These are phyloP conservation scores for Leptobrachium ailaonicum DNA, from an alignment of 2,113 vertebrate genomes.

Conservation along the genomic window DNA sequence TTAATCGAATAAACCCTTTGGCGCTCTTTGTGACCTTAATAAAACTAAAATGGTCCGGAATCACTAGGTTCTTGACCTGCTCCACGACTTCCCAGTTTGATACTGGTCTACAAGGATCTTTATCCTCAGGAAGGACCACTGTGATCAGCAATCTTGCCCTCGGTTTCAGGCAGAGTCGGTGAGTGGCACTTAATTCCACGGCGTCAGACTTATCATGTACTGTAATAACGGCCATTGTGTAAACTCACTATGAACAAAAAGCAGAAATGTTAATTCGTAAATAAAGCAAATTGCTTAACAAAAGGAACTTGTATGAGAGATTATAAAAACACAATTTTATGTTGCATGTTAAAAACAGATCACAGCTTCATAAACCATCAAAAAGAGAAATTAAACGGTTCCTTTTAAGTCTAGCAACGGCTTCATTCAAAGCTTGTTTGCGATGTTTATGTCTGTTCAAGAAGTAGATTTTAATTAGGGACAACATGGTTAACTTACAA, in stretches of 20 bases:
- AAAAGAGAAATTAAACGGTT: too few species aligned
- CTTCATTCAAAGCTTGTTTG: too few species aligned
- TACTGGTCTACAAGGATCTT: slow-evolving; percentile 52
- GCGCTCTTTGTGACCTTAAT: slow-evolving; percentile 64
- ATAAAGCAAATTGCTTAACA: too few species aligned
- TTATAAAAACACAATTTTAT: too few species aligned
- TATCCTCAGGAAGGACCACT: slow-evolving; percentile 61
- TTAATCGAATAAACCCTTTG: slow-evolving; percentile 62
- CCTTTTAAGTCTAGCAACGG: too few species aligned
- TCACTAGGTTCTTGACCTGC: slow-evolving; percentile 65
- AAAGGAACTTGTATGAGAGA: too few species aligned
- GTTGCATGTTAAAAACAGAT: too few species aligned
- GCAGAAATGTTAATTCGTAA: too few species aligned
- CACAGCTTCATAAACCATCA: too few species aligned
- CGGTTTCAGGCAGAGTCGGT: slow-evolving; percentile 68
- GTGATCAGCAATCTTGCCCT: slow-evolving; percentile 66
- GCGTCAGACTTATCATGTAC: slow-evolving; percentile 69
- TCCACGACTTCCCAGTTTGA: slow-evolving; percentile 70
- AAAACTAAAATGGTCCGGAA: slow-evolving; percentile 66
- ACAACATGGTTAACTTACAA: too few species aligned
- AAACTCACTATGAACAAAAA: slow-evolving; percentile 50
- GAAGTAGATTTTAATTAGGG: too few species aligned
- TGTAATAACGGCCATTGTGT: slow-evolving; percentile 61
- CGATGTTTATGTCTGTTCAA: too few species aligned
- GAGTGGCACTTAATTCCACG: slow-evolving; percentile 62